phyloP scores from a whole-genome alignment of 2,888 invertebrate genomes.

The Ophion obscuratus region DNA sequence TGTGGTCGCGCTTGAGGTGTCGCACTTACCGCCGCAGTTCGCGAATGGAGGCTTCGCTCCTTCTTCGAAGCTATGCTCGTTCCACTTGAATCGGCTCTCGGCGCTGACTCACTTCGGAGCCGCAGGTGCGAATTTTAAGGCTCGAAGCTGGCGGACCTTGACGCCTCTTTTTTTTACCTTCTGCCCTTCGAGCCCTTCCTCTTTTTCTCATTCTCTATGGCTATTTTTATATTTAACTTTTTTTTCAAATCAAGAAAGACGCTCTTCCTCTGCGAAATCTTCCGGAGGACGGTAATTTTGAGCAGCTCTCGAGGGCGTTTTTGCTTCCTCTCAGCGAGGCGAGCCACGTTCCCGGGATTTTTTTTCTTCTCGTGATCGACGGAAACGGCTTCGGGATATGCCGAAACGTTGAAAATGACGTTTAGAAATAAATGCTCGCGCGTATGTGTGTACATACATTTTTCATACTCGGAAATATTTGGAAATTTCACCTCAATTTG shows the following conservation, averaged over 20 bases:
- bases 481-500: too few species aligned
- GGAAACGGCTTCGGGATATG: too few species aligned
- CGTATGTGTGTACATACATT: too few species aligned
- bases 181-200: not conserved
- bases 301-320: not conserved
- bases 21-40: not conserved
- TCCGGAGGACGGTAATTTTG: not conserved
- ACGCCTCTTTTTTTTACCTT: constrained; percentile 33
- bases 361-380: not conserved
- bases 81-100: constrained; percentile 39
- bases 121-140: constrained; percentile 61
- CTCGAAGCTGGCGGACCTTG: constrained; percentile 50
- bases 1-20: constrained; percentile 36
- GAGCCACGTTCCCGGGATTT: not conserved
- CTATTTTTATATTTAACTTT: not conserved
- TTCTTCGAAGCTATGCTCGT: constrained; percentile 20
- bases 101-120: constrained; percentile 38
- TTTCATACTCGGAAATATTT: too few species aligned
- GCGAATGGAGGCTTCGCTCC: constrained; percentile 47
- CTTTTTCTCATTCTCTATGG: not conserved
- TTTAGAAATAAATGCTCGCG: too few species aligned
- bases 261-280: not conserved
- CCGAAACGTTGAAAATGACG: too few species aligned
- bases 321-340: not conserved
- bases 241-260: not conserved